phyloP scores from a whole-genome alignment of 2,113 vertebrate species.

The Nesoenas mayeri region DNA sequence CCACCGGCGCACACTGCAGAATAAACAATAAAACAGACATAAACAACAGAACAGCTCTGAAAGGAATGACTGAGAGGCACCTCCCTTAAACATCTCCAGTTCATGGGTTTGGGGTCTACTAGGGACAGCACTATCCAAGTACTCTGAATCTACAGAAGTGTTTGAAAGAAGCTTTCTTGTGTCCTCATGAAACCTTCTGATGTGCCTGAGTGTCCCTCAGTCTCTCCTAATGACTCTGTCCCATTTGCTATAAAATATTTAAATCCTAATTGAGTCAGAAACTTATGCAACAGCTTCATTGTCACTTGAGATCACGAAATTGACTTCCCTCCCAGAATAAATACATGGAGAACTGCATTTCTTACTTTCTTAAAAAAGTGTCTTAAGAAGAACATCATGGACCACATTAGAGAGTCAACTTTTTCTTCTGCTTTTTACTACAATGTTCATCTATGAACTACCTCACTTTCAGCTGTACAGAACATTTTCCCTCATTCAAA shows the following conservation, averaged over 20 bases:
- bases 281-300: background rate
- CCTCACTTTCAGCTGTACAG: background rate
- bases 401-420: background rate
- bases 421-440: background rate
- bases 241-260: conserved; percentile 43
- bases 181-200: background rate
- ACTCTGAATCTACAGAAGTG: background rate
- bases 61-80: background rate
- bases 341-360: background rate
- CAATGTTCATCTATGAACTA: background rate
- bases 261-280: conserved; percentile 37
- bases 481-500: background rate
- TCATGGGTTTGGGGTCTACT: background rate
- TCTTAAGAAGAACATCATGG: background rate
- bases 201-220: background rate
- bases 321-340: background rate
- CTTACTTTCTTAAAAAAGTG: background rate
- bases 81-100: background rate
- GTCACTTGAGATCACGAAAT: conserved; percentile 14
- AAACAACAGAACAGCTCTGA: background rate
- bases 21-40: background rate
- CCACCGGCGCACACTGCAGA: background rate
- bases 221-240: conserved; percentile 31
- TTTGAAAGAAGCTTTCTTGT: background rate
- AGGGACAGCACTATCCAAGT: background rate